Evolutionary conservation across 1,140 invertebrate genomes (phyloP).

Genomic region (Conus ventricosus): DNA sequence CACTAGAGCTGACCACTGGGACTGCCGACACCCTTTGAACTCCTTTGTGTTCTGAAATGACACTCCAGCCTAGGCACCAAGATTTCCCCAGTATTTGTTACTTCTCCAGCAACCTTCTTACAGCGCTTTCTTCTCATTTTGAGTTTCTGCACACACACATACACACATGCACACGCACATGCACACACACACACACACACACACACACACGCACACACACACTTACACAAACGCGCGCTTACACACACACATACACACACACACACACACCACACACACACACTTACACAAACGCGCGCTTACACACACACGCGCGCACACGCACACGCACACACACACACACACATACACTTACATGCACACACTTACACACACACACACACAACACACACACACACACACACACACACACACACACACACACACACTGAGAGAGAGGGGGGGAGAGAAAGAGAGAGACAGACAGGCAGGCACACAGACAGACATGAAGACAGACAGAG

Average conservation of each 20-base stretch:
- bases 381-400: constrained; percentile 27
- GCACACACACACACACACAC: constrained; percentile 19
- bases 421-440: too few relatives aligned
- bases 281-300: background rate
- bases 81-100: background rate
- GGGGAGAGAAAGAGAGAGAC: too few relatives aligned
- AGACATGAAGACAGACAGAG: too few relatives aligned
- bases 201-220: background rate
- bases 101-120: background rate
- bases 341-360: background rate
- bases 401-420: background rate
- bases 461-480: too few relatives aligned
- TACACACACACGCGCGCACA: constrained; percentile 8
- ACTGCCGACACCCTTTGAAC: background rate
- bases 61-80: too few relatives aligned
- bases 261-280: constrained; percentile 24
- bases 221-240: background rate
- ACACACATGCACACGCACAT: background rate
- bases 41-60: background rate
- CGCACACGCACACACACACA: constrained; percentile 7
- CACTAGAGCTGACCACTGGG: too few relatives aligned
- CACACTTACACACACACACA: constrained; percentile 1
- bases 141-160: background rate
- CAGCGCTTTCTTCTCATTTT: background rate
- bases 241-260: background rate